Evolutionary conservation across 2,797 vertebrate species (phyloP).

Genomic region (Thunnus albacares): DNA sequence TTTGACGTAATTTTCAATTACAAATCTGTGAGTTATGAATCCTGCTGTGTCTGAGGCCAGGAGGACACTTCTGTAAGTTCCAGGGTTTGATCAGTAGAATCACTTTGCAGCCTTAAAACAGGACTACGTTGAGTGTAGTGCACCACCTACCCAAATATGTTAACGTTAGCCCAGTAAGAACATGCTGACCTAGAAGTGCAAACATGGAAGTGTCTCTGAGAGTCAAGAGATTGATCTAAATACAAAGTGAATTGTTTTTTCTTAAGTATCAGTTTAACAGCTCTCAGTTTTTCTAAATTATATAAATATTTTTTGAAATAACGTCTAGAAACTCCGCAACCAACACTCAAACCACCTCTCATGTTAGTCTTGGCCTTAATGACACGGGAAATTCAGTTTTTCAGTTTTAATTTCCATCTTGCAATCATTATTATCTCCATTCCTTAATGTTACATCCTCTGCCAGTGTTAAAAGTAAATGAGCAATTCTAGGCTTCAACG

Average conservation of each 20-base stretch:
- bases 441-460: background rate
- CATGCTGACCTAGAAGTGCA: background rate
- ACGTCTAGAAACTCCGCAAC: too few species aligned
- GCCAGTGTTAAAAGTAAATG: background rate
- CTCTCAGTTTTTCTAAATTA: too few species aligned
- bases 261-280: too few species aligned
- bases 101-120: conserved; percentile 16
- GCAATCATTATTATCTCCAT: background rate
- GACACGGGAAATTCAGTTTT: too few species aligned
- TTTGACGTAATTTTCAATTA: conserved; percentile 66
- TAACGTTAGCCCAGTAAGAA: conserved; percentile 6
- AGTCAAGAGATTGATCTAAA: background rate
- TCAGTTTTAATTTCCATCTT: background rate
- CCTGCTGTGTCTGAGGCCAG: conserved; percentile 50
- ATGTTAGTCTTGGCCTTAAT: background rate
- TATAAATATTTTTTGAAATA: too few species aligned
- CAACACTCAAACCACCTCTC: background rate
- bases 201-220: background rate
- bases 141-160: conserved; percentile 2
- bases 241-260: too few species aligned
- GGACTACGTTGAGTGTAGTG: background rate
- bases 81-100: conserved; percentile 47
- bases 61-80: conserved; percentile 33
- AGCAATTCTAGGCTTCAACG: background rate
- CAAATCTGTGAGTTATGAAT: conserved; percentile 57